phyloP scores from a whole-genome alignment of 2,888 invertebrate species.

The Graphium colonna region DNA sequence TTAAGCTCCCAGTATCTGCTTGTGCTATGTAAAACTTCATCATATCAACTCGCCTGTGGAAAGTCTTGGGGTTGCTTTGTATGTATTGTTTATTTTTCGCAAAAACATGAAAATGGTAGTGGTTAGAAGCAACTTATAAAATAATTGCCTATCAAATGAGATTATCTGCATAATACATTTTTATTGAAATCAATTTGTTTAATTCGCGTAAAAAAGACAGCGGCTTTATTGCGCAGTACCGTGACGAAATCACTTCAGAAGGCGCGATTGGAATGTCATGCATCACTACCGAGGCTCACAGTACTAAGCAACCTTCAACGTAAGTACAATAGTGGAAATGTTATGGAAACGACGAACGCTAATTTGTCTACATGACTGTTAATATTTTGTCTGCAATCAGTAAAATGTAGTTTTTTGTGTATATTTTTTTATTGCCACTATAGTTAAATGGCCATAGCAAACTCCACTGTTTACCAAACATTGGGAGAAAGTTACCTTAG shows the following conservation, averaged over 20 bases:
- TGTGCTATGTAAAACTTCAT: too few species aligned
- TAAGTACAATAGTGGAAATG: not conserved
- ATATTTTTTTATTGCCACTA: too few species aligned
- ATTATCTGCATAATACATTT: too few species aligned
- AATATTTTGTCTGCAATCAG: not conserved
- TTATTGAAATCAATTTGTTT: not conserved
- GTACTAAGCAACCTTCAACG: constrained; percentile 10
- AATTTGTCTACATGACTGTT: not conserved
- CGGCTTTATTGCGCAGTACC: constrained; percentile 8
- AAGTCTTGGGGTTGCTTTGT: too few species aligned
- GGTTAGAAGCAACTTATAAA: not conserved
- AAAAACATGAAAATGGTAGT: not conserved
- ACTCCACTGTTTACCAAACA: too few species aligned
- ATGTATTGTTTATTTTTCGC: too few species aligned
- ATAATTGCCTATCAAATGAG: not conserved
- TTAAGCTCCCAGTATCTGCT: too few species aligned
- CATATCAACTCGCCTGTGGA: too few species aligned
- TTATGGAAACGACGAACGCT: not conserved
- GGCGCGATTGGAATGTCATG: constrained; percentile 8
- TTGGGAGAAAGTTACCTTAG: too few species aligned
- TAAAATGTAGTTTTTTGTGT: not conserved
- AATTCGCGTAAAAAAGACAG: constrained; percentile 1
- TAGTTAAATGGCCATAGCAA: too few species aligned
- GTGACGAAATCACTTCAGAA: constrained; percentile 16
- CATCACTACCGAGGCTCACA: not conserved